A percentile compares a stretch with the other conserved stretches of the same genome.
phyloP scores from a whole-genome alignment of 2,113 vertebrate genomes.

The Cnemophilus loriae region DNA sequence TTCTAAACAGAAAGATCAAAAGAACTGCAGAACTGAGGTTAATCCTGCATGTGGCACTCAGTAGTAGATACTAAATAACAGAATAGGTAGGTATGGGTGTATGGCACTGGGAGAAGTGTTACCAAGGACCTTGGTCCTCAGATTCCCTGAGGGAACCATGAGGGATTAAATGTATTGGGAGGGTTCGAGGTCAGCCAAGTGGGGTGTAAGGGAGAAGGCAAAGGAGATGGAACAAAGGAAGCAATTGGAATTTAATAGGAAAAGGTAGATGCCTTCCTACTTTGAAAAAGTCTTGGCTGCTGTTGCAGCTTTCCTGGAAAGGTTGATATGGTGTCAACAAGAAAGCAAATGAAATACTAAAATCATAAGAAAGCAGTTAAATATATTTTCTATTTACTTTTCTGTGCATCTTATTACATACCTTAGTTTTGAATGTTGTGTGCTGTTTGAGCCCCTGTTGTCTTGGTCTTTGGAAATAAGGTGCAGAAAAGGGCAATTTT shows the following conservation, averaged over 20 bases:
- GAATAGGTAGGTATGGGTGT: background rate
- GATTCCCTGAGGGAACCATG: background rate
- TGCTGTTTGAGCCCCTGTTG: rapidly evolving
- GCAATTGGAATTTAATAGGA: background rate
- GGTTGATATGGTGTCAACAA: background rate
- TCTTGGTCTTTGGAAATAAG: background rate
- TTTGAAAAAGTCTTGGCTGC: background rate
- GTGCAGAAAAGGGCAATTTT: background rate
- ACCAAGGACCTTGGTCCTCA: background rate
- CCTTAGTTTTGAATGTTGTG: background rate
- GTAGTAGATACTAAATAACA: background rate
- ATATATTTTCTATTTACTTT: background rate
- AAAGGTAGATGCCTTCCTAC: background rate
- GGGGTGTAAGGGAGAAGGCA: background rate
- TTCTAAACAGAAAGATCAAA: background rate
- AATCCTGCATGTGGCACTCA: background rate
- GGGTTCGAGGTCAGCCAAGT: background rate
- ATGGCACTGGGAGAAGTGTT: background rate
- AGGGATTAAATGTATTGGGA: background rate
- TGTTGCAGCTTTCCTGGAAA: background rate
- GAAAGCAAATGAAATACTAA: background rate
- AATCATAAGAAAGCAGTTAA: background rate
- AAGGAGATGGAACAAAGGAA: background rate
- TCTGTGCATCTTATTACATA: background rate
- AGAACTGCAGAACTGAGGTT: background rate